Evolutionary conservation across 2,888 invertebrate genomes (phyloP).

Genomic region (Acanthopleura granulata): DNA sequence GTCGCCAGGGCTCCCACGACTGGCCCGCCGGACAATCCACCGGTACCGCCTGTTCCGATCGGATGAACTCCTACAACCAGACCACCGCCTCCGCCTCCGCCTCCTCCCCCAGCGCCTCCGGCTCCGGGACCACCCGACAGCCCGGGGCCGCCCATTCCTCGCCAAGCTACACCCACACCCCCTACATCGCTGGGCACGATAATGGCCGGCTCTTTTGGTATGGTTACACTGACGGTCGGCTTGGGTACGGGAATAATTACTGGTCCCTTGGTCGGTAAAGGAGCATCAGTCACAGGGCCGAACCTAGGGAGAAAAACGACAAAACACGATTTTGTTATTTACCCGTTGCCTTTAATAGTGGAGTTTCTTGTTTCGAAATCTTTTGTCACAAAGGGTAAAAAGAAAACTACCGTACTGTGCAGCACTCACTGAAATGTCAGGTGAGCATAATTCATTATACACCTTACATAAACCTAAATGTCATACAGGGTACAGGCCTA

Average conservation of each 20-base stretch:
- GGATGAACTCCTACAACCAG: conserved; percentile 1
- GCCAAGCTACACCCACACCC: conserved; percentile 9
- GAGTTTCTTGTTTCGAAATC: too few relatives aligned
- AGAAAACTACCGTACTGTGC: too few relatives aligned
- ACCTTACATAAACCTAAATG: too few relatives aligned
- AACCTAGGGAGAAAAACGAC: too few relatives aligned
- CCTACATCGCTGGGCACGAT: conserved; percentile 7
- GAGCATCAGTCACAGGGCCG: too few relatives aligned
- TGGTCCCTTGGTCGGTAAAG: too few relatives aligned
- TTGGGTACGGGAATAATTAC: background rate
- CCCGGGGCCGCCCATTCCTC: background rate
- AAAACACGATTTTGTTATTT: too few relatives aligned
- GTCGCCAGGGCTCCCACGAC: conserved; percentile 34
- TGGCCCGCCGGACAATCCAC: conserved; percentile 28
- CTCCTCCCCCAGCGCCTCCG: background rate
- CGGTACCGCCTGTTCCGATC: conserved; percentile 26
- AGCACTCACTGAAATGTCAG: too few relatives aligned
- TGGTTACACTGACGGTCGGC: background rate
- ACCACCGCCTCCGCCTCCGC: background rate
- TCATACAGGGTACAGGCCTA: too few relatives aligned
- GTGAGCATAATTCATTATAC: too few relatives aligned
- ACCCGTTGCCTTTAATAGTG: too few relatives aligned
- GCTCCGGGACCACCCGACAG: background rate
- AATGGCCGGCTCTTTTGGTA: conserved; percentile 21
- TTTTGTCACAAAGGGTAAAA: too few relatives aligned